Percentiles rank a stretch among this genome's conserved stretches.
phyloP scores from a whole-genome alignment of 2,113 vertebrate genomes.

The Balaenoptera acutorostrata region DNA sequence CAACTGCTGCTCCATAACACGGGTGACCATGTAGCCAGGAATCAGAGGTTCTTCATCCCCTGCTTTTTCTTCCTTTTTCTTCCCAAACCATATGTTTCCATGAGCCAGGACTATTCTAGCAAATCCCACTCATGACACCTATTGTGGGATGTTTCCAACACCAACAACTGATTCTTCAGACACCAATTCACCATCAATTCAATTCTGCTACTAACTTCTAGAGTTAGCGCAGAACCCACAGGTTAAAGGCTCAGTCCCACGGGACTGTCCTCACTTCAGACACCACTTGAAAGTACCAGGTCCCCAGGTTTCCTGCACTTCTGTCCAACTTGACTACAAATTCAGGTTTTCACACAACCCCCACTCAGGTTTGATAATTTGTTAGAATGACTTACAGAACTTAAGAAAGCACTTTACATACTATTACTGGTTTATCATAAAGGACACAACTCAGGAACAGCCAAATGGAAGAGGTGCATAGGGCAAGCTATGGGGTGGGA shows the following conservation, averaged over 20 bases:
- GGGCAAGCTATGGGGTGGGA: background rate
- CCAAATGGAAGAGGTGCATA: background rate
- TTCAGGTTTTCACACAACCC: background rate
- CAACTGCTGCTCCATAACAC: background rate
- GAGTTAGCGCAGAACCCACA: background rate
- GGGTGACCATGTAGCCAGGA: background rate
- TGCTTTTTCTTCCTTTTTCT: background rate
- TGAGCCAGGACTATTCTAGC: background rate
- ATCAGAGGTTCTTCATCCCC: background rate
- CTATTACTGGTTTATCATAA: background rate
- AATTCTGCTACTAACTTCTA: background rate
- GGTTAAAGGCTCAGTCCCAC: background rate
- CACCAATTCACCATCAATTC: background rate
- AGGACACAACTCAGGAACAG: background rate
- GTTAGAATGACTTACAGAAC: constrained; percentile 7
- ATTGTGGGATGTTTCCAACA: background rate
- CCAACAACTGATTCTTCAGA: background rate
- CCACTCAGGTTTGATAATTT: background rate
- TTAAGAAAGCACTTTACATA: background rate
- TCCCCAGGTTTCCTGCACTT: background rate
- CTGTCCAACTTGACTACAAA: background rate
- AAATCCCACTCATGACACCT: background rate
- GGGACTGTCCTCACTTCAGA: background rate
- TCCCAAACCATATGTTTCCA: background rate
- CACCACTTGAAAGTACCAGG: background rate